Conservation (phyloP, 2,113 vertebrate species). For the Sebastes fasciatus region DNA sequence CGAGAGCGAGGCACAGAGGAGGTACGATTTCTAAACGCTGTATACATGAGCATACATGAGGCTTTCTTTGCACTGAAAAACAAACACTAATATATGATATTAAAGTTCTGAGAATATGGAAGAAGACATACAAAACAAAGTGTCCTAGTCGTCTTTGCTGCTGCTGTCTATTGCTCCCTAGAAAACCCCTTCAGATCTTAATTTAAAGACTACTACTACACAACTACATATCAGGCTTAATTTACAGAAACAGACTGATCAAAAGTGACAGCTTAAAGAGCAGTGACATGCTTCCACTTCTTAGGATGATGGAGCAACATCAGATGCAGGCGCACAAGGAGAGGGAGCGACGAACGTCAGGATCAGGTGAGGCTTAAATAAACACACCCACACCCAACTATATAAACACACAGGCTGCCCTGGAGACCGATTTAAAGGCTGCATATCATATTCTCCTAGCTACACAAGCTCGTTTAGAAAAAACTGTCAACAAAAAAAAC, state of each 20-base stretch:
- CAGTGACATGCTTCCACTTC: conserved; percentile 45
- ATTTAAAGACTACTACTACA: neutral
- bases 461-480: conserved; percentile 35
- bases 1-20: conserved; percentile 94
- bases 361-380: conserved; percentile 81
- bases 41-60: neutral
- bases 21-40: conserved; percentile 78
- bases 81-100: neutral
- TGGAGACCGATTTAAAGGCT: conserved; percentile 24
- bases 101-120: neutral
- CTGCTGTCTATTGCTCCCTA: neutral
- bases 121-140: neutral
- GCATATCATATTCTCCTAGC: conserved; percentile 21
- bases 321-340: conserved; percentile 91
- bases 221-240: neutral
- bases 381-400: conserved; percentile 52
- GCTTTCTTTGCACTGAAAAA: neutral
- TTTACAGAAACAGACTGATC: neutral
- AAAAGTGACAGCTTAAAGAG: neutral
- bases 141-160: neutral
- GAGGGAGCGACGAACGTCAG: conserved; percentile 93
- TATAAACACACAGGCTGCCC: conserved; percentile 29
- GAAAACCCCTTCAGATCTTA: neutral
- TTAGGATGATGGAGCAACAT: conserved; percentile 96
- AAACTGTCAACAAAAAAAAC: conserved; percentile 11